A percentile compares a stretch with the other conserved stretches of the same genome.
Conservation (phyloP, 2,888 invertebrate genomes). For the Trissolcus brochymenae region DNA sequence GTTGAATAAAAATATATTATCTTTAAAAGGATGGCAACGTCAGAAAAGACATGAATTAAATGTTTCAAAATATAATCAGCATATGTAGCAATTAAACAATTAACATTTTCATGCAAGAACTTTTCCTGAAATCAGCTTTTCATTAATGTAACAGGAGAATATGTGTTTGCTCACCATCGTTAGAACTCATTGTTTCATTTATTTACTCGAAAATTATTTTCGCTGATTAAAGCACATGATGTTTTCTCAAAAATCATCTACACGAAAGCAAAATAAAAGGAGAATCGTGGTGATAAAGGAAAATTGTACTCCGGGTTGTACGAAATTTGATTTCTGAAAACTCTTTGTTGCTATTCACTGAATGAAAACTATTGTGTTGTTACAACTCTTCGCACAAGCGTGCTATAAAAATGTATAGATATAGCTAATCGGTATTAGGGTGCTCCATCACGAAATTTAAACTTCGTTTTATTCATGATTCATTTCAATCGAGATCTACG, state of each 20-base stretch:
- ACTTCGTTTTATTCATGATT: conserved; percentile 59
- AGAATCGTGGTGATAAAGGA: conserved; percentile 16
- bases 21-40: too few relatives aligned
- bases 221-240: conserved; percentile 16
- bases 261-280: conserved; percentile 21
- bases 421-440: conserved; percentile 48
- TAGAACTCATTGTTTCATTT: too few relatives aligned
- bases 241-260: conserved; percentile 21
- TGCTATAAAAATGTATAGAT: conserved; percentile 36
- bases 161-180: too few relatives aligned
- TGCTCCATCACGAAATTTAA: conserved; percentile 52
- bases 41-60: too few relatives aligned
- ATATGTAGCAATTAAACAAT: too few relatives aligned
- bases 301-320: conserved; percentile 32
- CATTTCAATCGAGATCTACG: conserved; percentile 40
- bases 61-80: too few relatives aligned
- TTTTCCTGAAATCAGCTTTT: too few relatives aligned
- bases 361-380: conserved; percentile 33
- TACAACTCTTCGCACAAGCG: conserved; percentile 27
- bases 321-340: conserved; percentile 51
- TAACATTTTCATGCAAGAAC: too few relatives aligned
- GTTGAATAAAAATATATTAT: too few relatives aligned
- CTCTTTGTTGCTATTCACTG: conserved; percentile 26
- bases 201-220: too few relatives aligned
- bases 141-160: too few relatives aligned